phyloP scores from a whole-genome alignment of 2,113 vertebrate species.

The Coturnix japonica region DNA sequence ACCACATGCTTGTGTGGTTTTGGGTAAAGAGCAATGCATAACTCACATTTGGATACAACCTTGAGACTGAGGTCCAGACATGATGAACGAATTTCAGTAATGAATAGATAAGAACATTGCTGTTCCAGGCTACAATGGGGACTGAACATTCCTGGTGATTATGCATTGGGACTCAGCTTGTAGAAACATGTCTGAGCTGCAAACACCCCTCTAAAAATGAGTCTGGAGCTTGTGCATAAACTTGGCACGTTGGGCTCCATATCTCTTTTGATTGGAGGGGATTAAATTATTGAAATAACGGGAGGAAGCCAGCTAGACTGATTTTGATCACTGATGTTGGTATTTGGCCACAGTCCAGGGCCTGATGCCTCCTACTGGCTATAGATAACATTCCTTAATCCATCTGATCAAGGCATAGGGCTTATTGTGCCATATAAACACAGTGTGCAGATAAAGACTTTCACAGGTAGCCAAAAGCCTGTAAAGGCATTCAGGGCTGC shows the following conservation, averaged over 20 bases:
- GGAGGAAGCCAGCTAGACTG: neutral
- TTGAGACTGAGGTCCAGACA: neutral
- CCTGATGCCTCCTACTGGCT: neutral
- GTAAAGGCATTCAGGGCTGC: neutral
- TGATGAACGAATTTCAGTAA: neutral
- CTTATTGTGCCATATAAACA: neutral
- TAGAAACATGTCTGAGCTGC: neutral
- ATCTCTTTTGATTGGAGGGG: neutral
- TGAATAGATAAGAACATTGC: neutral
- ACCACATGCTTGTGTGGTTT: neutral
- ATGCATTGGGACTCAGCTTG: neutral
- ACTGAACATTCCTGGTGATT: neutral
- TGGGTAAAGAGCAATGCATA: neutral
- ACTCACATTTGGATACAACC: neutral
- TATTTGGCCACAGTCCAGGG: neutral
- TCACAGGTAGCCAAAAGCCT: neutral
- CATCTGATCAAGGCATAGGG: neutral
- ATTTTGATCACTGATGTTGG: neutral
- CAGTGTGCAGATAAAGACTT: neutral
- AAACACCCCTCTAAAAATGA: neutral
- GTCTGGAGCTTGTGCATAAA: neutral
- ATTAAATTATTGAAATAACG: neutral
- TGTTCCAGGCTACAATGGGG: neutral
- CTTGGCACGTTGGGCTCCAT: neutral
- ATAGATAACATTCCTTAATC: slow-evolving; percentile 2